Base-by-base conservation (phyloP, 2,888 invertebrate species). In the Apotomis betuletana region DNA sequence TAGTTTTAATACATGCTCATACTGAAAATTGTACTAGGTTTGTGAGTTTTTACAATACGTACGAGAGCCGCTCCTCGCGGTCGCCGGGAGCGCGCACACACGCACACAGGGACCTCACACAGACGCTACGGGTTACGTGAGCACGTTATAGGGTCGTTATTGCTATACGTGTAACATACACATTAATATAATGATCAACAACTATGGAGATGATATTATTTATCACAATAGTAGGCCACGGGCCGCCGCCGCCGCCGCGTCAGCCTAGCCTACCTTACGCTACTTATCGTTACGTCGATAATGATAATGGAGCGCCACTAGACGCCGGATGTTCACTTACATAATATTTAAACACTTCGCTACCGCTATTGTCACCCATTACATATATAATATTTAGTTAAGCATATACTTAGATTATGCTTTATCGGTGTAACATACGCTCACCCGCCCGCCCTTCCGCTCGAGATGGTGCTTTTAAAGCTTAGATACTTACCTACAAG, bases 121-220 rank as follows among this genome's bases (percentile, higher is more conserved):
- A 67, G 57, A 67, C 70, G 61, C 70, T 57, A 63, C 49, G 63
- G 12, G 38, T 41, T 9, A 58, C 46, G 36, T 70, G n/a, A 61
- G 59, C 58, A 54, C 44, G 59, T 38, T 61, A 61, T 61, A 71
- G 61, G 61, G 38, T 71, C 67, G 8, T 70, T 71, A 71, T 71
- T 67, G 67, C 70, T 71, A 71, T 51, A 67, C 44, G 55, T 67
- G 54, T 67, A 67, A 49, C 49, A 68, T 52, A 67, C 65, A 69
- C 69, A 64, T 49, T 69, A 65, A 59, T 70, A 64, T 70, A 55
- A 70, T 75, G 78, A 70, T 81, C 76, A 79, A 81, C 79, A 79
- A 77, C 77, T 79, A 75, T 69, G 70, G 71, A 70, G 73, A 75
- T 74, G 71, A 74, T 78, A 67, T 70, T 64, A 71, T 71, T 49